phyloP scores from a whole-genome alignment of 2,113 vertebrate genomes.

The Serinus canaria region DNA sequence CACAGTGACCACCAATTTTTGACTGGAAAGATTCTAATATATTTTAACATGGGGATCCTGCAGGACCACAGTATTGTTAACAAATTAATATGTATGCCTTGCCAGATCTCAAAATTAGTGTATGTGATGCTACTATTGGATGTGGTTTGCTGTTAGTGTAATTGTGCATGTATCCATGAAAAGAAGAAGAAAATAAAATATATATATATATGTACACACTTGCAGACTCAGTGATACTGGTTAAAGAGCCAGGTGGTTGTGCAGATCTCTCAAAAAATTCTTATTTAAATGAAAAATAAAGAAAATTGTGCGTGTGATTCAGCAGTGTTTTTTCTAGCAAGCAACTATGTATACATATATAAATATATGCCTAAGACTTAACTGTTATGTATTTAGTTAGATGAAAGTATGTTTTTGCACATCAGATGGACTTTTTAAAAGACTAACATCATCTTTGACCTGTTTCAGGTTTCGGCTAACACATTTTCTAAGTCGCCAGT shows the following conservation, averaged over 20 bases:
- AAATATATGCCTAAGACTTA: constrained; percentile 73
- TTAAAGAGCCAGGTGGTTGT: neutral
- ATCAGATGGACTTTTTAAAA: constrained; percentile 78
- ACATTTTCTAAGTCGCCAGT: constrained; percentile 91
- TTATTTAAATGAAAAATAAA: constrained; percentile 36
- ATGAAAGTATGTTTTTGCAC: constrained; percentile 77
- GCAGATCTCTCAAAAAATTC: constrained; percentile 34
- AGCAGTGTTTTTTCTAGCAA: constrained; percentile 16
- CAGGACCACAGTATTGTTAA: constrained; percentile 50
- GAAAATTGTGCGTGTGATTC: constrained; percentile 30
- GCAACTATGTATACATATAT: constrained; percentile 77
- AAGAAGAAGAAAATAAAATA: neutral
- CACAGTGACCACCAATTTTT: neutral
- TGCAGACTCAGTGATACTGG: constrained; percentile 11
- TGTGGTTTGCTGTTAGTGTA: constrained; percentile 71
- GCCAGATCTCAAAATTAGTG: constrained; percentile 68
- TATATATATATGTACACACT: constrained; percentile 73
- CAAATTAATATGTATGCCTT: constrained; percentile 67
- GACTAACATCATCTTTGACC: constrained; percentile 90
- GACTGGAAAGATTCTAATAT: neutral
- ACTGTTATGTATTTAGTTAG: constrained; percentile 72
- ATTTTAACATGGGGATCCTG: constrained; percentile 26
- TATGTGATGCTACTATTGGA: constrained; percentile 70
- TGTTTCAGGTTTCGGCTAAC: constrained; percentile 99
- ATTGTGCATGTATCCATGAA: constrained; percentile 75